Percentiles rank a stretch among this genome's conserved stretches.
These are phyloP conservation scores for Drosophila pseudotakahashii DNA, from an alignment of 2,888 invertebrate genomes.

Conservation along the genomic window DNA sequence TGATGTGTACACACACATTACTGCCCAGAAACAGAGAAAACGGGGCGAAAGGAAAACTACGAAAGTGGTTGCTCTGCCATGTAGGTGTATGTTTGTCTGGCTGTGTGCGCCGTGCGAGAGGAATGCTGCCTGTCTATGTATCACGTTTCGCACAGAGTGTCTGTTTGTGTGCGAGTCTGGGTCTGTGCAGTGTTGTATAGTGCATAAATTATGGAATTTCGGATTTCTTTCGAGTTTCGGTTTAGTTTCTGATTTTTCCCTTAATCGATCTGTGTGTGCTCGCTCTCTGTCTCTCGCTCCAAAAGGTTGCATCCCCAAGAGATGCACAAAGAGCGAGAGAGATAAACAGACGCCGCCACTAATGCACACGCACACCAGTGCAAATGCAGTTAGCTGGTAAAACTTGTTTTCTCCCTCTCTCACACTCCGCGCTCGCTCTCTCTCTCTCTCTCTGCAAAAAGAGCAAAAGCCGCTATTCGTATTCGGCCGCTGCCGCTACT, in stretches of 20 bases:
- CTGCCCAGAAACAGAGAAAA: conserved; percentile 48
- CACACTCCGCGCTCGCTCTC: neutral
- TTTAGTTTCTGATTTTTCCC: conserved; percentile 50
- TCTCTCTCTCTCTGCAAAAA: conserved; percentile 61
- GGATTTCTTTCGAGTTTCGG: conserved; percentile 31
- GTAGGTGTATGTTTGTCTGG: conserved; percentile 48
- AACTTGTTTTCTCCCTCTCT: conserved; percentile 67
- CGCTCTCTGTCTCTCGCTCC: conserved; percentile 49
- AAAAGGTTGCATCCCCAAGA: conserved; percentile 70
- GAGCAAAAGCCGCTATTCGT: conserved; percentile 73
- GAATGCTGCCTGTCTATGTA: conserved; percentile 72
- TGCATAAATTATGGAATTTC: conserved; percentile 66
- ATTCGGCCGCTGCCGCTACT: conserved; percentile 17
- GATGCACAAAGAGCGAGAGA: conserved; percentile 35
- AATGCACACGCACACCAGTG: conserved; percentile 46
- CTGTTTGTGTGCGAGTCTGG: conserved; percentile 5
- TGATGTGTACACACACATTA: conserved; percentile 46
- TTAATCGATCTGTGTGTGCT: conserved; percentile 63
- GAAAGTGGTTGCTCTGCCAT: conserved; percentile 69
- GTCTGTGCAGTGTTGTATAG: conserved; percentile 69
- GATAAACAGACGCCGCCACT: conserved; percentile 57
- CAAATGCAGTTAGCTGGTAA: conserved; percentile 32
- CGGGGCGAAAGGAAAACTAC: conserved; percentile 68
- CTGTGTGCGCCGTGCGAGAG: conserved; percentile 60
- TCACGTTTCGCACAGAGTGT: conserved; percentile 67